These are phyloP conservation scores for Antechinus flavipes DNA, from an alignment of 2,113 vertebrate species.

Conservation along the genomic window DNA sequence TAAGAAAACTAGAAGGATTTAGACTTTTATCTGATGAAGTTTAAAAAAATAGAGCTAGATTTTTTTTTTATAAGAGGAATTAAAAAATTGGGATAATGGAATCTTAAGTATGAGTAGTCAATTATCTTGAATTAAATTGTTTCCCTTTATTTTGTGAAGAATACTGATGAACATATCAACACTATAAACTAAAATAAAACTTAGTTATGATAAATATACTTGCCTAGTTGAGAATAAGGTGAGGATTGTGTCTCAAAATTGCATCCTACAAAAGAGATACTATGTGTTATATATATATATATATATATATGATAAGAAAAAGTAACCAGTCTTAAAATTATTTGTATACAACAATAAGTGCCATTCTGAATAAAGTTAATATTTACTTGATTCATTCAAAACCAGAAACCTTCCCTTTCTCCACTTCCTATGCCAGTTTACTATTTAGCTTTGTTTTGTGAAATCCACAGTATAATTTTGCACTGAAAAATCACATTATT, in stretches of 20 bases:
- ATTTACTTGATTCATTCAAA: slow-evolving; percentile 82
- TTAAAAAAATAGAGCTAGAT: slow-evolving; percentile 22
- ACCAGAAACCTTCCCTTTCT: slow-evolving; percentile 61
- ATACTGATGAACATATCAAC: slow-evolving; percentile 39
- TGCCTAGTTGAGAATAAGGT: slow-evolving; percentile 89
- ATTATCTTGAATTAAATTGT: slow-evolving; percentile 60
- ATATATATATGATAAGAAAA: slow-evolving; percentile 64
- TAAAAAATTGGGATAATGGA: slow-evolving; percentile 21
- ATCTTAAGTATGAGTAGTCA: slow-evolving; percentile 67
- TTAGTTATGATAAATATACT: slow-evolving; percentile 81
- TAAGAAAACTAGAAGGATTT: slow-evolving; percentile 5
- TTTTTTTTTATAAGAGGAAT: slow-evolving; percentile 8
- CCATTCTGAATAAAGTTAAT: slow-evolving; percentile 16
- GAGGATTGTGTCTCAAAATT: slow-evolving; percentile 87
- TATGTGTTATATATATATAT: slow-evolving; percentile 65
- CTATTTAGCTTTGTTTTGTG: not conserved
- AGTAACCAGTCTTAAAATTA: slow-evolving; percentile 52
- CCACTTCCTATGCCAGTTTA: not conserved
- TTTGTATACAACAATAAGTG: slow-evolving; percentile 19
- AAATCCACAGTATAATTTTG: slow-evolving; percentile 18
- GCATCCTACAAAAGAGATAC: slow-evolving; percentile 90
- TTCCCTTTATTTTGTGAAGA: slow-evolving; percentile 65
- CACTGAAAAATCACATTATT: not conserved
- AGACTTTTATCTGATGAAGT: slow-evolving; percentile 2
- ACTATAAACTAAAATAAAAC: slow-evolving; percentile 32